These are phyloP conservation scores for Adineta ricciae DNA, from an alignment of 2,888 invertebrate species.

Conservation along the genomic window DNA sequence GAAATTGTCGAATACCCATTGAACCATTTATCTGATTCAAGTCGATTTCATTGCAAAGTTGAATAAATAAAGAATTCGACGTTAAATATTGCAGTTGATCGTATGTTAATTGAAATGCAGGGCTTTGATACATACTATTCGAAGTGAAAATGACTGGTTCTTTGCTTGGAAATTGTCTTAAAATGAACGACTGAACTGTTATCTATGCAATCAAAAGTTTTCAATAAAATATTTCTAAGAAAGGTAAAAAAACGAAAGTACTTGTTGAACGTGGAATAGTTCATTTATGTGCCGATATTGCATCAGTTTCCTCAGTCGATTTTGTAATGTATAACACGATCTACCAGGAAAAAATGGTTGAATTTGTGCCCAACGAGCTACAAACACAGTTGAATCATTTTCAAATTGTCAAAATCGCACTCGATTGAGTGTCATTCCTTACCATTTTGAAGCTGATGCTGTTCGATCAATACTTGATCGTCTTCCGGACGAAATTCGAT, in stretches of 20 bases:
- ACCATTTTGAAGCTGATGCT: not conserved
- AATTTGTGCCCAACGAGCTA: not conserved
- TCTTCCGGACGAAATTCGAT: not conserved
- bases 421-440: no score
- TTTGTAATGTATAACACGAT: constrained; percentile 4
- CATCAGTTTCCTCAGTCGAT: not conserved
- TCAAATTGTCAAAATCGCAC: no score
- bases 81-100: not conserved
- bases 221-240: not conserved
- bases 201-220: not conserved
- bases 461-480: not conserved
- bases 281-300: not conserved
- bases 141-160: not conserved
- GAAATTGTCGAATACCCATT: not conserved
- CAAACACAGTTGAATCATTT: not conserved
- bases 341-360: not conserved
- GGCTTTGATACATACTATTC: not conserved
- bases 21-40: not conserved
- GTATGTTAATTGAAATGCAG: not conserved
- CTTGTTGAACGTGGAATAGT: not conserved
- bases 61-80: not conserved
- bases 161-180: not conserved
- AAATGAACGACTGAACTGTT: not conserved
- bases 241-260: not conserved
- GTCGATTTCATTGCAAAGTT: not conserved